Conservation (phyloP, 2,113 vertebrate species). For the Sinocyclocheilus maitianheensis region DNA sequence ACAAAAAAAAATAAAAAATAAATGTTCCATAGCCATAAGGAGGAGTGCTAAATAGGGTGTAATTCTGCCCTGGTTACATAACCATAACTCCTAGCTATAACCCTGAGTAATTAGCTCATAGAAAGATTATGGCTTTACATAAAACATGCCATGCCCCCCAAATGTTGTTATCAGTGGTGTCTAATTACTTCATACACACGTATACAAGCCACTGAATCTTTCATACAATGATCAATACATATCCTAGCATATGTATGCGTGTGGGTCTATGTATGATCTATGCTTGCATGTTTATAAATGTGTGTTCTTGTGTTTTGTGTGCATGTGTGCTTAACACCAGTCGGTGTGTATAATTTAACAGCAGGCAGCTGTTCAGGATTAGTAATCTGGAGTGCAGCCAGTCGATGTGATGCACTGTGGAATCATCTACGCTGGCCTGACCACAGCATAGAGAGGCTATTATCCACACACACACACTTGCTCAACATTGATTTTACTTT, state of each 20-base stretch:
- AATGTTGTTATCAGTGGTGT: neutral
- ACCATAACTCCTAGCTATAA: slow-evolving; percentile 8
- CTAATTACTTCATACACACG: neutral
- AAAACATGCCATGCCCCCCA: neutral
- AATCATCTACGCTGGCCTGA: slow-evolving; percentile 27
- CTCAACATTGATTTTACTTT: slow-evolving; percentile 13
- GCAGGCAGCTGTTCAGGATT: slow-evolving; percentile 45
- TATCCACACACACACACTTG: neutral
- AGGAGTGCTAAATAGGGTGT: neutral
- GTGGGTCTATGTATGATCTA: neutral
- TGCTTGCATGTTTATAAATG: slow-evolving; percentile 11
- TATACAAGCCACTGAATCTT: neutral
- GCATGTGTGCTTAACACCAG: slow-evolving; percentile 35
- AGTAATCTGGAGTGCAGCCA: slow-evolving; percentile 41
- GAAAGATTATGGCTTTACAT: slow-evolving; percentile 6
- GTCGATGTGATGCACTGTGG: slow-evolving; percentile 26
- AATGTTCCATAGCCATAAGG: neutral
- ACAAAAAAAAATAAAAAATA: neutral
- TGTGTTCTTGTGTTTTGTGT: slow-evolving; percentile 10
- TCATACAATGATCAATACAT: neutral
- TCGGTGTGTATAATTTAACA: slow-evolving; percentile 44
- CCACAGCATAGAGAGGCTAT: neutral
- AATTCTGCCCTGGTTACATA: neutral
- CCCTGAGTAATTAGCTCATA: neutral
- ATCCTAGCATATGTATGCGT: neutral